phyloP scores from a whole-genome alignment of 2,888 invertebrate species.

The Campopleginae sp. region DNA sequence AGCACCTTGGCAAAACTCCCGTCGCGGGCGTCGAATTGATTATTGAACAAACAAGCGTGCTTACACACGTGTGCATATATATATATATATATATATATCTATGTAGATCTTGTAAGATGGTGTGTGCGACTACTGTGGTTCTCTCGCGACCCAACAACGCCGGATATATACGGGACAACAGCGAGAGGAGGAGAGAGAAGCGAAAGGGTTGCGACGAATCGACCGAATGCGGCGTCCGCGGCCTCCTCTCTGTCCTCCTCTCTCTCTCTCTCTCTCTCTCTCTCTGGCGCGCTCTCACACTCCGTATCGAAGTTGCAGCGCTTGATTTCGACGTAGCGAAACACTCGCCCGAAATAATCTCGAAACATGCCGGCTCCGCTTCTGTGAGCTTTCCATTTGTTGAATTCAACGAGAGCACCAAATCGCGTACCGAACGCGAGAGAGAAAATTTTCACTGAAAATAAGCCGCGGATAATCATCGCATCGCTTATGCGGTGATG shows the following conservation, averaged over 20 bases:
- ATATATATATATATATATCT: constrained; percentile 5
- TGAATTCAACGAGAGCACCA: constrained; percentile 45
- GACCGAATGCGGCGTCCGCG: constrained; percentile 59
- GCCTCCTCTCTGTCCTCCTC: constrained; percentile 31
- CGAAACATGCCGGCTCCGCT: constrained; percentile 53
- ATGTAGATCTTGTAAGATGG: constrained; percentile 29
- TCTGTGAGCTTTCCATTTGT: constrained; percentile 54
- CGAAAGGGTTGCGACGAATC: constrained; percentile 60
- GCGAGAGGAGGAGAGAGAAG: constrained; percentile 47
- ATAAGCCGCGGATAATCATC: background rate
- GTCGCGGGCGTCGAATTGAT: constrained; percentile 76
- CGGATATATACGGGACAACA: constrained; percentile 46
- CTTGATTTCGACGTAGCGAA: constrained; percentile 60
- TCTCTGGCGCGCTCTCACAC: constrained; percentile 9
- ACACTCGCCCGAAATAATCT: constrained; percentile 65
- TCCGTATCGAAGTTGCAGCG: constrained; percentile 62
- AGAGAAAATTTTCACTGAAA: constrained; percentile 1
- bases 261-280: constrained; percentile 8
- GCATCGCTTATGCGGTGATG: background rate
- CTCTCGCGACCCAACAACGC: constrained; percentile 53
- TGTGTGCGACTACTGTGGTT: constrained; percentile 45
- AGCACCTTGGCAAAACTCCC: constrained; percentile 74
- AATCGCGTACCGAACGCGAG: background rate
- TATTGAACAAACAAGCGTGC: constrained; percentile 79
- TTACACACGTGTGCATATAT: constrained; percentile 34